Base-by-base conservation (phyloP, 1,140 invertebrate species). In the Tetranychus urticae region DNA sequence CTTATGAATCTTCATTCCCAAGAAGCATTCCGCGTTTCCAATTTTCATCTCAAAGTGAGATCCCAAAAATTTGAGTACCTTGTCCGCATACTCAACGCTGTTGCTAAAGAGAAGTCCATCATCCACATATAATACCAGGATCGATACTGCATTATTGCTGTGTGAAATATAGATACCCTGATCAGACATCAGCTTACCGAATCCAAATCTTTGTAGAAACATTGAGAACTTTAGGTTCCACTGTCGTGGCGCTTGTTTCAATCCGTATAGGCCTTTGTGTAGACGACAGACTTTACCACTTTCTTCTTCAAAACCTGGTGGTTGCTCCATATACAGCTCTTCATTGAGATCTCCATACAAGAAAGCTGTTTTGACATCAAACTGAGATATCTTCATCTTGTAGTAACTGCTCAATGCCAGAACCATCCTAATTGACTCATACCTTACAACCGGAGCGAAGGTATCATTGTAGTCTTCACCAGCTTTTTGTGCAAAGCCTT, bases 161-260 rank as follows among this genome's bases (percentile, higher is more conserved):
- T 47, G 42, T 2, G 14, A 45, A 54, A 36, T 14, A 47, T 61
- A 65, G 1, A 65, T 13, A 58, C 62, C 64, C 7, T 31, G 45
- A 23, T 65, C 63, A 47, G 50, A 45, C 2, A 33, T n/a, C 39
- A 47, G 54, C 34, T 61, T 37, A 52, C 61, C 42, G 7, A 65
- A 55, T 2, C 39, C 50, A 59, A 61, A 56, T 36, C 7, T 39
- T n/a, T 52, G 34, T 14, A 65, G 34, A 46, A 62, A 64, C 8
- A 36, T 34, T 14, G 14, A 23, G 31, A 68, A 56, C 45, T 63
- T 70, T 14, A 70, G 66, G 62, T 74, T 70, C 72, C 72, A 76
- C 13, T 64, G 66, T 39, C 69, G 64, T 34, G 71, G 68, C 31
- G 71, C 68, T 64, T 77, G 72, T 62, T 74, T 73, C 10, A 76